These are phyloP conservation scores for Biston betularia DNA, from an alignment of 2,888 invertebrate genomes.

Conservation along the genomic window DNA sequence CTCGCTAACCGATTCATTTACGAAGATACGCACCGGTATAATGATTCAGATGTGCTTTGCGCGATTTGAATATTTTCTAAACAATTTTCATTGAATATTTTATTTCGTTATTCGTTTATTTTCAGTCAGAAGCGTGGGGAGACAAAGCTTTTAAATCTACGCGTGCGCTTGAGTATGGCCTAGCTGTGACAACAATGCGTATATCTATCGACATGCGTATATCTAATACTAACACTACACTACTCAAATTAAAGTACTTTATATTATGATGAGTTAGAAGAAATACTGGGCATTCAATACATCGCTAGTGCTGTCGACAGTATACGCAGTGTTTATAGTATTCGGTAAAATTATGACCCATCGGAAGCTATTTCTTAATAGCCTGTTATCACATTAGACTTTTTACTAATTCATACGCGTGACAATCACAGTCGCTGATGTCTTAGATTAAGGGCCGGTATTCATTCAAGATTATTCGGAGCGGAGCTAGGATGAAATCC, in stretches of 20 bases:
- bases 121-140: conserved; percentile 40
- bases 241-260: background rate
- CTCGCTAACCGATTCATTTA: no score
- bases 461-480: no score
- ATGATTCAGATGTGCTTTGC: background rate
- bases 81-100: background rate
- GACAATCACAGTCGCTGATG: no score
- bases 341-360: conserved; percentile 25
- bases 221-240: background rate
- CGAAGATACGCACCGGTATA: no score
- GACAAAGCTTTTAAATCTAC: conserved; percentile 46
- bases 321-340: conserved; percentile 26
- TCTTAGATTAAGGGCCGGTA: no score
- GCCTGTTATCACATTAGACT: background rate
- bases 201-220: conserved; percentile 24
- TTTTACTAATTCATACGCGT: background rate
- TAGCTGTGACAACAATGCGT: conserved; percentile 40
- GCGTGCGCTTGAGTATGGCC: conserved; percentile 54
- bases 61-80: background rate
- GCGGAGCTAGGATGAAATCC: no score
- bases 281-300: conserved; percentile 4
- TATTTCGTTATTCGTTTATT: conserved; percentile 18
- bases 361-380: conserved; percentile 1
- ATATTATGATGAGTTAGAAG: background rate
- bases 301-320: conserved; percentile 1